Evolutionary conservation across 2,113 vertebrate genomes (phyloP).

Genomic region (Peromyscus maniculatus): DNA sequence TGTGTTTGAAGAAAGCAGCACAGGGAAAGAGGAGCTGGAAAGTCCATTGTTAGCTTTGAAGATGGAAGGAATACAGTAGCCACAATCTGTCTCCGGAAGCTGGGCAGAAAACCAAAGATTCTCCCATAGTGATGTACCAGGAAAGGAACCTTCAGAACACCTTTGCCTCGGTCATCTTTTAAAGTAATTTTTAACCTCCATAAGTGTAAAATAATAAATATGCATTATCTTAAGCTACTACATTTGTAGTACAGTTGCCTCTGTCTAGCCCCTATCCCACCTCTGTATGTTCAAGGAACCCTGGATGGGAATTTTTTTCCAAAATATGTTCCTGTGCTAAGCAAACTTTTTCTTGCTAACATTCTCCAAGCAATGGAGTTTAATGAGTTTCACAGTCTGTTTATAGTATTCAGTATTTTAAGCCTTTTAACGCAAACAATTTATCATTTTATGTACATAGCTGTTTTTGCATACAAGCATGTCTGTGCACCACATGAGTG

Average conservation of each 20-base stretch:
- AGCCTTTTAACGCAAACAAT: neutral
- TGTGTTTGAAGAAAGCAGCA: neutral
- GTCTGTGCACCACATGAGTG: neutral
- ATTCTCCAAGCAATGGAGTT: neutral
- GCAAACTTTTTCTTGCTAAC: neutral
- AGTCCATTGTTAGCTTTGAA: constrained; percentile 24
- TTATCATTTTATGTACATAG: neutral
- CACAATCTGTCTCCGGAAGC: neutral
- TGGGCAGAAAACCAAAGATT: neutral
- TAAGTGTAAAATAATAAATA: neutral
- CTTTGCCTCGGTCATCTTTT: neutral
- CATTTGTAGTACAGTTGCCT: neutral
- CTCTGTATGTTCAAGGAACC: neutral
- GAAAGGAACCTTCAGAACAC: neutral
- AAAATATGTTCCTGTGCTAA: neutral
- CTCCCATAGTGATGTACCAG: neutral
- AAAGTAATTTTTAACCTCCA: neutral
- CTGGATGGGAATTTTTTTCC: neutral
- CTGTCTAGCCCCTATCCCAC: neutral
- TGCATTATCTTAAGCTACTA: neutral
- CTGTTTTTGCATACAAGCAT: neutral
- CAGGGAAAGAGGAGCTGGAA: neutral
- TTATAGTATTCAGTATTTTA: neutral
- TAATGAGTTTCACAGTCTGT: neutral
- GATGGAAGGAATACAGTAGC: neutral